Conservation (phyloP, 2,113 vertebrate species). For the Lepisosteus osseus region DNA sequence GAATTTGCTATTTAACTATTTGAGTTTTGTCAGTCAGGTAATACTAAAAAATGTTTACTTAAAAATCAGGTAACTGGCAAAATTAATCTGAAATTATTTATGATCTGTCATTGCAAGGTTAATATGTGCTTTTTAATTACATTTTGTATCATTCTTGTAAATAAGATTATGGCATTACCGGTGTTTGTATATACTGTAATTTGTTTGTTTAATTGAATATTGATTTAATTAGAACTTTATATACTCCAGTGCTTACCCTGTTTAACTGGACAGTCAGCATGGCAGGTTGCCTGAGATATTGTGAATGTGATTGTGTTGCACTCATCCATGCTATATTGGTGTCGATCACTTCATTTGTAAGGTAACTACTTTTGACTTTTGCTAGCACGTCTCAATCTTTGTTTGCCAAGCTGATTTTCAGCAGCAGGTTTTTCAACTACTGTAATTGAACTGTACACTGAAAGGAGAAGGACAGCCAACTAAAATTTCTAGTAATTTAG, state of each 20-base stretch:
- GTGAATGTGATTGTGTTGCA: background rate
- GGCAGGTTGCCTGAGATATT: background rate
- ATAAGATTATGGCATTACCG: background rate
- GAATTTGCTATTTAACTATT: too few relatives aligned
- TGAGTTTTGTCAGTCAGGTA: too few relatives aligned
- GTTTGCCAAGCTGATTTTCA: background rate
- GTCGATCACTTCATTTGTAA: background rate
- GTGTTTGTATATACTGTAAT: background rate
- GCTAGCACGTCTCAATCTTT: background rate
- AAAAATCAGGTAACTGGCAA: too few relatives aligned
- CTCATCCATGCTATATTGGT: background rate
- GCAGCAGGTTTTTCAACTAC: too few relatives aligned
- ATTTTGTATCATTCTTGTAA: too few relatives aligned
- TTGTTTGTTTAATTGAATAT: background rate
- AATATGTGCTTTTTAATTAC: too few relatives aligned
- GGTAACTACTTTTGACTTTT: background rate
- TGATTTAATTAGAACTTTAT: background rate
- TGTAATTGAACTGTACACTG: too few relatives aligned
- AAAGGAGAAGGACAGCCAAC: too few relatives aligned
- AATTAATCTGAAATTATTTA: too few relatives aligned
- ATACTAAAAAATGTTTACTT: too few relatives aligned
- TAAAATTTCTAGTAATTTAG: too few relatives aligned
- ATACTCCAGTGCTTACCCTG: background rate
- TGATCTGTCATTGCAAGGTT: too few relatives aligned
- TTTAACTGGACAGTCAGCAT: background rate